Base-by-base conservation (phyloP, 2,797 vertebrate genomes). In the Microctenopoma stevenorrisi region DNA sequence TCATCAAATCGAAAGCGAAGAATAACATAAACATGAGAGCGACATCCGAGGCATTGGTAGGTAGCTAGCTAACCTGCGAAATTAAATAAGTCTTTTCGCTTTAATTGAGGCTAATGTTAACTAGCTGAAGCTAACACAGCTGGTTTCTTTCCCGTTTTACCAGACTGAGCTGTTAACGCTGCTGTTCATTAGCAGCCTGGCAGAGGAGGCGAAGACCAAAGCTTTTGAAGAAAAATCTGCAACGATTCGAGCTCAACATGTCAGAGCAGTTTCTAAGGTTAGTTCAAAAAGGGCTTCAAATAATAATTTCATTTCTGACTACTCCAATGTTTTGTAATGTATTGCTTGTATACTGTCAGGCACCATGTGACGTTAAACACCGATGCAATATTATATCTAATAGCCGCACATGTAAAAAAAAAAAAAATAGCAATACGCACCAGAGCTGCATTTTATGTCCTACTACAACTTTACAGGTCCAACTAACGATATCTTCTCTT, bases 141-240 rank as follows among this genome's bases (percentile, higher is more conserved):
- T 10, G 3, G 4, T 16, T 37, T 4, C 18, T 4, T 12, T 28
- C 50, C 54, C 28, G n/a, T 35, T 83, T 82, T 64, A 37, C 64
- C 90, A 99, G 98, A 83, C 97, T 49, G 95, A 98, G 75, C 93
- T 99, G 75, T 91, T 78, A 54, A 93, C 95, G 47, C 84, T 98
- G 62, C 33, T 98, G 25, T 96, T 98, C 89, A 59, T 98, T 12
- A 95, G 86, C 71, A 94, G 90, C 15, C 88, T 99, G 77, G 96
- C 95, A 2, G 94, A 96, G 83, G 96, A 98, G 88, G 91, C 95
- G 13, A 95, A 94, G 70, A 79, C 89, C 70, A 96, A 94, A 55
- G 96, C 96, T 38, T 95, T 95, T 86, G 94, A 94, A 62, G 93
- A 91, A 30, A 97, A 93, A 83, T 95, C 94, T 37, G 88, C 90